phyloP scores from a whole-genome alignment of 1,140 invertebrate genomes.

The Dendroctonus ponderosae region DNA sequence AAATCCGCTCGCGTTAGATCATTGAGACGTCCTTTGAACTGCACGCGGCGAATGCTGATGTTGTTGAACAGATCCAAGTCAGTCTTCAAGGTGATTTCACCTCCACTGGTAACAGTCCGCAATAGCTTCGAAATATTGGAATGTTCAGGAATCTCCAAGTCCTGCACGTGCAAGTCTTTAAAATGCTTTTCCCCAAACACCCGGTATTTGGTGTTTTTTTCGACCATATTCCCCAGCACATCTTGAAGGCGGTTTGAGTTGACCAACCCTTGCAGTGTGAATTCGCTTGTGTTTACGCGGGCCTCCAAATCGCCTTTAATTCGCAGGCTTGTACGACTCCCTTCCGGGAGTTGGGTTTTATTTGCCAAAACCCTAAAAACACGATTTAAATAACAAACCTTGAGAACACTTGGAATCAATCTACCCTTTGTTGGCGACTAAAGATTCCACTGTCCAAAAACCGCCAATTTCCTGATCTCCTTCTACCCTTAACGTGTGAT shows the following conservation, averaged over 20 bases:
- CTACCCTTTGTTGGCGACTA: conserved; percentile 32
- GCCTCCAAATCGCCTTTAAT: too few relatives aligned
- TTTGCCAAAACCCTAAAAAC: too few relatives aligned
- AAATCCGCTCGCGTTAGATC: conserved; percentile 26
- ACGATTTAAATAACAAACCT: too few relatives aligned
- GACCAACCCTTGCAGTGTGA: too few relatives aligned
- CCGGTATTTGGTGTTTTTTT: conserved; percentile 14
- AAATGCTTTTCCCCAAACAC: conserved; percentile 41
- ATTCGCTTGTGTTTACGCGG: too few relatives aligned
- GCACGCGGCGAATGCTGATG: conserved; percentile 29
- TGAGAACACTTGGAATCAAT: not conserved
- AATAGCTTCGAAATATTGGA: conserved; percentile 31
- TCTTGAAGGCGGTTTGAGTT: too few relatives aligned
- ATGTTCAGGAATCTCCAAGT: conserved; percentile 33
- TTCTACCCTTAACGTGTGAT: conserved; percentile 46
- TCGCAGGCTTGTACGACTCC: too few relatives aligned
- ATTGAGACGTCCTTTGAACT: conserved; percentile 38
- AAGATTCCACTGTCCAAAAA: conserved; percentile 35
- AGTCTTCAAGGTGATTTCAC: conserved; percentile 2
- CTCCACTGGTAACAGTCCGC: not conserved
- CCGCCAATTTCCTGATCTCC: conserved; percentile 51
- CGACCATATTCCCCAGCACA: too few relatives aligned
- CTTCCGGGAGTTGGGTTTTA: too few relatives aligned
- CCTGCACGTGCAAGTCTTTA: conserved; percentile 36
- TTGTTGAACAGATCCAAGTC: conserved; percentile 23